phyloP scores from a whole-genome alignment of 2,888 invertebrate genomes.

The Tenthredo amoena region DNA sequence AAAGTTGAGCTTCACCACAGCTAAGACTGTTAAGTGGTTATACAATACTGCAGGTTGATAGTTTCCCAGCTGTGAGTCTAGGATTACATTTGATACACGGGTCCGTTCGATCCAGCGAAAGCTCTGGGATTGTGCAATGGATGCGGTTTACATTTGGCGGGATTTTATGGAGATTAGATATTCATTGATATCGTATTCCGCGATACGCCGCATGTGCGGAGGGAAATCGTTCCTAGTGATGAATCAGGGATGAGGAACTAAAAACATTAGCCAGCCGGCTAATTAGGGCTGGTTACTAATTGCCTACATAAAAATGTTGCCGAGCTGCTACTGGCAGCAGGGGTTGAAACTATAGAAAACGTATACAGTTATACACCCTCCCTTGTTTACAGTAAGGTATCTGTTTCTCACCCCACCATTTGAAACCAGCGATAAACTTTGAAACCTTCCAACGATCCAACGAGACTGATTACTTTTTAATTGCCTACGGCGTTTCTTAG shows the following conservation, averaged over 20 bases:
- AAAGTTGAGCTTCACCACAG: neutral
- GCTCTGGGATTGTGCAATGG: conserved; percentile 6
- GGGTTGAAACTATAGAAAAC: conserved; percentile 27
- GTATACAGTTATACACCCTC: conserved; percentile 21
- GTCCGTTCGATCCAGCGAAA: neutral
- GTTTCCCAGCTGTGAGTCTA: neutral
- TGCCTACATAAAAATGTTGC: conserved; percentile 23
- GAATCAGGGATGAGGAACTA: neutral
- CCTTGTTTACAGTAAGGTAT: conserved; percentile 28
- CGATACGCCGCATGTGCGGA: conserved; percentile 63
- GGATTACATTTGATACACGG: conserved; percentile 5
- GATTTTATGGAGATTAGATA: conserved; percentile 72
- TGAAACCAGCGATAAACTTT: conserved; percentile 33
- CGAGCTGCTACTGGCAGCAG: neutral
- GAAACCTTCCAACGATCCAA: conserved; percentile 45
- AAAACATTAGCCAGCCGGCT: neutral
- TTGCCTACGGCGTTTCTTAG: conserved; percentile 22
- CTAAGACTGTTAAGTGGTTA: neutral
- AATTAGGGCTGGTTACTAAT: conserved; percentile 12
- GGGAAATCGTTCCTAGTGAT: neutral
- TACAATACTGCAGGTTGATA: neutral
- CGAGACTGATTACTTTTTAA: conserved; percentile 47
- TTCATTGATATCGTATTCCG: conserved; percentile 72
- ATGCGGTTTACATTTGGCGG: conserved; percentile 43
- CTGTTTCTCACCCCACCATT: conserved; percentile 33